A percentile compares a stretch with the other conserved stretches of the same genome.
Evolutionary conservation across 2,113 vertebrate genomes (phyloP).

Genomic region (Etheostoma spectabile): DNA sequence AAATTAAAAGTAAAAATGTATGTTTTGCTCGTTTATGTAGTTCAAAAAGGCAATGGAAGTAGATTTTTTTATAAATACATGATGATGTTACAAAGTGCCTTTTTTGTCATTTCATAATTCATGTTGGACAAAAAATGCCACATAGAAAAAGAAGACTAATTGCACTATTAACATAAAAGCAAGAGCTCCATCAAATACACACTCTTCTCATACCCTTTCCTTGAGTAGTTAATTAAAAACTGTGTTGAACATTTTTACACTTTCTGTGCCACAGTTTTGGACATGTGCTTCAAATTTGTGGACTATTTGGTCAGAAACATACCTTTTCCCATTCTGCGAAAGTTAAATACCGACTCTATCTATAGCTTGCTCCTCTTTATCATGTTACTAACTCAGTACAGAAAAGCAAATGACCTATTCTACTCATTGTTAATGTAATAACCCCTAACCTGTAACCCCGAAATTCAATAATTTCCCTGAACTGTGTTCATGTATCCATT

Average conservation of each 20-base stretch:
- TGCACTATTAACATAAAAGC: not conserved
- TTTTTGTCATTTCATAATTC: not conserved
- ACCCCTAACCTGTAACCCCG: conserved; percentile 8
- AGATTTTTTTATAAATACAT: no score
- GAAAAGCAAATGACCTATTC: conserved; percentile 10
- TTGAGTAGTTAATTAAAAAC: not conserved
- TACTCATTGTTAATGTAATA: conserved; percentile 12
- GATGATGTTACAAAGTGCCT: not conserved
- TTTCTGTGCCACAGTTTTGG: not conserved
- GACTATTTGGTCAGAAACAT: not conserved
- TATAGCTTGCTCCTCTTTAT: conserved; percentile 3
- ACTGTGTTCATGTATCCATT: conserved; percentile 40
- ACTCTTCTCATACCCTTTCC: not conserved
- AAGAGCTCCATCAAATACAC: not conserved
- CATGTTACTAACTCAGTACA: not conserved
- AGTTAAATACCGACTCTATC: conserved; percentile 4
- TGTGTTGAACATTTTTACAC: not conserved
- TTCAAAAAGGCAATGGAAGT: not conserved
- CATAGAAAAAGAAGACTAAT: not conserved
- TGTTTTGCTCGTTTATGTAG: no score
- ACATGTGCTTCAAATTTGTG: not conserved
- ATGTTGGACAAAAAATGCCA: not conserved
- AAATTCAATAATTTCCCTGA: conserved; percentile 22
- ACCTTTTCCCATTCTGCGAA: not conserved
- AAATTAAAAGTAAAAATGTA: not conserved